Evolutionary conservation across 1,140 invertebrate species (phyloP), one percentile per base, ranked within the genome.

Genomic region (Cydia strobilella): DNA sequence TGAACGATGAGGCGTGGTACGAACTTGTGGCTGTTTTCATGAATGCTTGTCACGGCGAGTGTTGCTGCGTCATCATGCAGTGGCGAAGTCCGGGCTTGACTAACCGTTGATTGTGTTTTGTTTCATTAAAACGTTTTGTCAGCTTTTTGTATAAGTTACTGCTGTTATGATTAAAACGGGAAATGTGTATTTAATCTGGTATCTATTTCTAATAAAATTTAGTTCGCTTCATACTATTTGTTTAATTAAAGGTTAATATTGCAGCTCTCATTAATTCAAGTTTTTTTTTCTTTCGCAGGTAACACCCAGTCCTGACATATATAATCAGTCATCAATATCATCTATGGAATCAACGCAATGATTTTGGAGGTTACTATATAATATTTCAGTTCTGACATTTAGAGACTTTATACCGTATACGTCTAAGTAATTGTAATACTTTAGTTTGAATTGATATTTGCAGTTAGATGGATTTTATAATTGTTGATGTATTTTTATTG

Each of bases 31-130:
- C 54, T 23, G 4, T 23, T 10, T 10, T 20, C 9, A 6, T 1
- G 2, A 12, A 10, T 23, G 54, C 54, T 59, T 6, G 54, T 59
- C 54, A 59, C 12, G 54, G 18, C 54, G 54, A 13, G 54, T 59
- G 7, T 35, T 18, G 65, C 65, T 31, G 65, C 31, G 65, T 69
- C 65, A 69, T 69, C 27, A 39, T 39, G 65, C 35, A 69, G 65
- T 69, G 65, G 65, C 27, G 25, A 35, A 31, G 15, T 42, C 27
- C 27, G 13, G 31, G 25, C 65, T n/a, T 31, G 65, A 18, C 65
- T 69, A 69, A 69, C 65, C 27, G 15, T 69, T 69, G 65, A 69
- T 69, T 69, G 65, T 69, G 65, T 69, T 66, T 35, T 69, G 65
- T 69, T 69, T 69, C 65, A 69, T 69, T 69, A 69, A 69, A 69